Base-by-base conservation (phyloP, 2,888 invertebrate genomes). In the Ommatoiulus sabulosus region DNA sequence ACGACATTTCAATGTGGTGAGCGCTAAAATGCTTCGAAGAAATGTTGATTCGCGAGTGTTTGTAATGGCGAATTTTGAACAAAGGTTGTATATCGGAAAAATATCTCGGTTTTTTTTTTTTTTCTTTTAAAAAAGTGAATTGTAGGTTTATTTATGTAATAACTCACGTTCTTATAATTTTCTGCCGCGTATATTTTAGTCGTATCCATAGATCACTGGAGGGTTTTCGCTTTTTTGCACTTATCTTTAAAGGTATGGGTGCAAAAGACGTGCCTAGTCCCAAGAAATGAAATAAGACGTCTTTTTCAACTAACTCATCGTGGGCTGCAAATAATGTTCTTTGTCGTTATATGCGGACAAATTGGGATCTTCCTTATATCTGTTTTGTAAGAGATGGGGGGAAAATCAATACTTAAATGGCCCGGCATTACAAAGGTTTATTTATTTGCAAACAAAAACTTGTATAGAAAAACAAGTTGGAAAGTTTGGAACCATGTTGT, bases 391-490 rank as follows among this genome's bases (percentile, higher is more conserved):
- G 44, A 85, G 85, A 43, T 85, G 85, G 85, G n/a, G 20, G 44
- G n/a, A 85, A 35, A 85, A 85, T 85, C 85, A 85, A 85, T 85
- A 85, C 44, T 44, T 24, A 72, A 72, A 72, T 72, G 72, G 72
- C 20, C 24, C 20, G 20, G 24, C 72, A 72, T 72, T 72, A 72
- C 72, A 72, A 72, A 72, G 72, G 72, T 72, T 72, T 72, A 72
- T 72, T 72, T 72, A 72, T 72, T 72, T 72, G 72, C 72, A 72
- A 72, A 20, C 72, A 72, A 20, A n/a, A 72, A 72, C 24, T 72
- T 72, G 24, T 20, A 8, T 72, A n/a, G 8, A 52, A 52, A 72
- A 72, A 72, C 72, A 72, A 72, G 72, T 72, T 72, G 3, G 3
- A 72, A 72, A 72, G 72, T 72, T 72, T 72, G 72, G 24, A 12